These are phyloP conservation scores for Ceratina calcarata DNA, from an alignment of 1,140 invertebrate species.

Conservation along the genomic window DNA sequence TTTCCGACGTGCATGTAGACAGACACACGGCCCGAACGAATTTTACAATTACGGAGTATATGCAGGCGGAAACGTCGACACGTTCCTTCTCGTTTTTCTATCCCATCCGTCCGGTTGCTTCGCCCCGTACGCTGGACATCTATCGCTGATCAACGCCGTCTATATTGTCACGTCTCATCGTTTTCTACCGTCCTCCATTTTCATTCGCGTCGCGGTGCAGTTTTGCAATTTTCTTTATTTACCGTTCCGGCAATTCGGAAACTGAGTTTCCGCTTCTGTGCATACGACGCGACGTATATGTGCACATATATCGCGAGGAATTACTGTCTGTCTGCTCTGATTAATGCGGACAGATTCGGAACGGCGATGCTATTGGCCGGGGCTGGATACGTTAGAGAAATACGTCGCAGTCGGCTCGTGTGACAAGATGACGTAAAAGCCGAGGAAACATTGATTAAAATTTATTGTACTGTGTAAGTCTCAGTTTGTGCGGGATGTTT, in stretches of 20 bases:
- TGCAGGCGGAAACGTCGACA: constrained; percentile 1
- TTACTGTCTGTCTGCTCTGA: constrained; percentile 49
- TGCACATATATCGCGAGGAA: constrained; percentile 34
- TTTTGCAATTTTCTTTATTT: constrained; percentile 51
- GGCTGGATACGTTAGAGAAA: constrained; percentile 38
- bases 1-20: constrained; percentile 1
- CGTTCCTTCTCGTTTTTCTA: constrained; percentile 35
- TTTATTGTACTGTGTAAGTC: constrained; percentile 7
- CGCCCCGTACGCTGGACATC: not conserved
- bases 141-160: constrained; percentile 29
- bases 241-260: constrained; percentile 27
- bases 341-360: constrained; percentile 51
- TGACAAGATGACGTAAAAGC: constrained; percentile 38
- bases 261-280: not conserved
- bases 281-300: constrained; percentile 26
- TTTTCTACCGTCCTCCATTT: not conserved
- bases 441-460: constrained; percentile 38
- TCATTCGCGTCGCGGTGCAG: constrained; percentile 31
- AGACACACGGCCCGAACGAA: not conserved
- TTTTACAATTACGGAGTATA: constrained; percentile 30
- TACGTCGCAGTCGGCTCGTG: constrained; percentile 16
- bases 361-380: constrained; percentile 38
- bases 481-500: no score
- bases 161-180: constrained; percentile 40
- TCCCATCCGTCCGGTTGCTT: not conserved